These are phyloP conservation scores for Rhyacophila evoluta DNA, from an alignment of 2,888 invertebrate species.

Conservation along the genomic window DNA sequence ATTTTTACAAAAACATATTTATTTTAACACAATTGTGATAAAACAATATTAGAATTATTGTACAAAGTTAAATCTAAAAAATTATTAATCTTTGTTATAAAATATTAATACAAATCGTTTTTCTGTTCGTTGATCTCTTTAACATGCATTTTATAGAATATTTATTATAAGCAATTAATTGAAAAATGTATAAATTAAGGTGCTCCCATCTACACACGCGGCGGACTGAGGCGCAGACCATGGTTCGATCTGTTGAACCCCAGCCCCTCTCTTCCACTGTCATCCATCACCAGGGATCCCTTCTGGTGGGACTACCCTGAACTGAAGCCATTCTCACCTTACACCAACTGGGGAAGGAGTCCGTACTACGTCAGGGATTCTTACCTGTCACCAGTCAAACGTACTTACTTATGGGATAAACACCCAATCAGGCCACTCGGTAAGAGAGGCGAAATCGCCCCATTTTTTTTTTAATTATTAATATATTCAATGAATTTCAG, in stretches of 20 bases:
- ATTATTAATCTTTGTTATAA: too few relatives aligned
- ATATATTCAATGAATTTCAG: background rate
- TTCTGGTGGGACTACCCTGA: constrained; percentile 91
- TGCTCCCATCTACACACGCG: constrained; percentile 79
- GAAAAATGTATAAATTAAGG: constrained; percentile 65
- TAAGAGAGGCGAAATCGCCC: constrained; percentile 69
- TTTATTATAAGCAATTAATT: too few relatives aligned
- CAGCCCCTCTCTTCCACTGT: constrained; percentile 81
- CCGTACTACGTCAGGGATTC: constrained; percentile 87
- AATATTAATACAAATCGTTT: too few relatives aligned
- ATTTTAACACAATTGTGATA: too few relatives aligned
- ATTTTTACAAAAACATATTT: too few relatives aligned
- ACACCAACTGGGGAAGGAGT: constrained; percentile 76
- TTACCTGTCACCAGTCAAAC: constrained; percentile 91
- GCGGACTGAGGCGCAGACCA: constrained; percentile 71
- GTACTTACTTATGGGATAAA: constrained; percentile 91
- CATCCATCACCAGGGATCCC: constrained; percentile 86
- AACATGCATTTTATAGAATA: too few relatives aligned
- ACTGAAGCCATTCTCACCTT: constrained; percentile 79
- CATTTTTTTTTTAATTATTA: background rate
- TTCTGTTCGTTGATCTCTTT: too few relatives aligned
- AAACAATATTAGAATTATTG: too few relatives aligned
- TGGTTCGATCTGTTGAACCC: constrained; percentile 84
- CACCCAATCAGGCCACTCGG: constrained; percentile 92
- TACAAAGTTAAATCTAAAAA: too few relatives aligned